Evolutionary conservation across 2,888 invertebrate species (phyloP).

Genomic region (Drosophila algonquin): DNA sequence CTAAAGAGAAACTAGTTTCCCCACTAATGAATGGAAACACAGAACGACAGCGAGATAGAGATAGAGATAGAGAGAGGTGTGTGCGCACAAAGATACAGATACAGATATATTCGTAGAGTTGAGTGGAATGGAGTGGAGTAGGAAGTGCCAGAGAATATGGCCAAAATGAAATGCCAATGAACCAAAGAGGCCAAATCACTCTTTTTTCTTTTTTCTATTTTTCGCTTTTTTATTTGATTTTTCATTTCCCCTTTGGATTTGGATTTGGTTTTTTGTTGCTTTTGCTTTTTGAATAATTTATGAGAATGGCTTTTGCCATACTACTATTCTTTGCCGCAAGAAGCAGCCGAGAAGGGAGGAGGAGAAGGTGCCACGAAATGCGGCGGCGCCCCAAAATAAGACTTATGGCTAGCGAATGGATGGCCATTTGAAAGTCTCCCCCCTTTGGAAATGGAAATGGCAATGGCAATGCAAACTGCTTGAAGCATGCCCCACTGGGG

Average conservation of each 20-base stretch:
- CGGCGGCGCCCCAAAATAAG: slow-evolving; percentile 25
- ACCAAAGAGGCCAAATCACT: slow-evolving; percentile 70
- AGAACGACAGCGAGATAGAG: slow-evolving; percentile 43
- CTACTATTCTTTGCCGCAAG: slow-evolving; percentile 25
- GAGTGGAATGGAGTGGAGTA: slow-evolving; percentile 12
- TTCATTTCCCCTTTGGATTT: slow-evolving; percentile 54
- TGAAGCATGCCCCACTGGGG: neutral
- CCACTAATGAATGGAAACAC: slow-evolving; percentile 64
- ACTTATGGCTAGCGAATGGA: slow-evolving; percentile 30
- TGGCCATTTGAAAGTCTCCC: slow-evolving; percentile 43
- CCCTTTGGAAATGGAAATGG: slow-evolving; percentile 21
- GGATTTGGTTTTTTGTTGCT: slow-evolving; percentile 39
- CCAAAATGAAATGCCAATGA: slow-evolving; percentile 72
- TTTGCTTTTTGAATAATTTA: slow-evolving; percentile 65
- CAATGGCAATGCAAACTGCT: slow-evolving; percentile 21
- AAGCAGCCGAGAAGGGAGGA: slow-evolving; percentile 12
- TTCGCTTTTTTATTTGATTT: slow-evolving; percentile 12
- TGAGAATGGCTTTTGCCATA: slow-evolving; percentile 66
- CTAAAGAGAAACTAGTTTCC: slow-evolving; percentile 66
- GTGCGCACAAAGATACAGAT: slow-evolving; percentile 1
- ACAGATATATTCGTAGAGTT: slow-evolving; percentile 1
- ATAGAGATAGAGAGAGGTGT: slow-evolving; percentile 50
- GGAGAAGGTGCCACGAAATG: slow-evolving; percentile 17
- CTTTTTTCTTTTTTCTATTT: slow-evolving; percentile 32
- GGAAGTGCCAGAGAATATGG: slow-evolving; percentile 44